These are phyloP conservation scores for Morelia viridis DNA, from an alignment of 2,797 vertebrate genomes.

Conservation along the genomic window DNA sequence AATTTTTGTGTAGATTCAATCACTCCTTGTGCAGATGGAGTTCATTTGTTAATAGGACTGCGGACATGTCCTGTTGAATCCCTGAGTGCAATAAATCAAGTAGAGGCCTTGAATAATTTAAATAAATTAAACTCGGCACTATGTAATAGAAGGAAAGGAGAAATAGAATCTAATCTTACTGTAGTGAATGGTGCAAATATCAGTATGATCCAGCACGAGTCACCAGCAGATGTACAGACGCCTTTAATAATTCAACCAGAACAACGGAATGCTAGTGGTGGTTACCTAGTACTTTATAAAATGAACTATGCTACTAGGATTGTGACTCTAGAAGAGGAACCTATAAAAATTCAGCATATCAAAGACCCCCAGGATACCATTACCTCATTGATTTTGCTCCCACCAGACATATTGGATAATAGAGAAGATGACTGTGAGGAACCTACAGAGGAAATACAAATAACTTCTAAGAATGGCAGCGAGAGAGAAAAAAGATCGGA, in stretches of 20 bases:
- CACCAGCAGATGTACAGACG: constrained; percentile 79
- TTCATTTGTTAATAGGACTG: constrained; percentile 92
- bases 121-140: constrained; percentile 98
- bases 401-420: constrained; percentile 93
- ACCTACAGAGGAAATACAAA: constrained; percentile 82
- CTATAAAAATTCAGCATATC: constrained; percentile 95
- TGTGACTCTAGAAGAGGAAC: constrained; percentile 95
- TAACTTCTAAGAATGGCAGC: constrained; percentile 79
- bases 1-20: constrained; percentile 94
- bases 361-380: constrained; percentile 93
- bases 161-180: constrained; percentile 79
- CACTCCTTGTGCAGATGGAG: constrained; percentile 95
- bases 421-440: constrained; percentile 96
- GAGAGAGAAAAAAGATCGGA: constrained; percentile 84
- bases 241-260: constrained; percentile 82
- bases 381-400: constrained; percentile 94
- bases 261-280: constrained; percentile 83
- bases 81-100: constrained; percentile 95
- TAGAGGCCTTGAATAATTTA: constrained; percentile 98
- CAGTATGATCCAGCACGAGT: constrained; percentile 81
- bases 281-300: constrained; percentile 95
- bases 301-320: constrained; percentile 97
- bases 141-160: constrained; percentile 89
- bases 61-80: constrained; percentile 89
- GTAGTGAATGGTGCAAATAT: constrained; percentile 79